Evolutionary conservation across 1,140 invertebrate genomes (phyloP), one percentile per base, ranked within the genome.

Genomic region (Stegodyphus dumicola): DNA sequence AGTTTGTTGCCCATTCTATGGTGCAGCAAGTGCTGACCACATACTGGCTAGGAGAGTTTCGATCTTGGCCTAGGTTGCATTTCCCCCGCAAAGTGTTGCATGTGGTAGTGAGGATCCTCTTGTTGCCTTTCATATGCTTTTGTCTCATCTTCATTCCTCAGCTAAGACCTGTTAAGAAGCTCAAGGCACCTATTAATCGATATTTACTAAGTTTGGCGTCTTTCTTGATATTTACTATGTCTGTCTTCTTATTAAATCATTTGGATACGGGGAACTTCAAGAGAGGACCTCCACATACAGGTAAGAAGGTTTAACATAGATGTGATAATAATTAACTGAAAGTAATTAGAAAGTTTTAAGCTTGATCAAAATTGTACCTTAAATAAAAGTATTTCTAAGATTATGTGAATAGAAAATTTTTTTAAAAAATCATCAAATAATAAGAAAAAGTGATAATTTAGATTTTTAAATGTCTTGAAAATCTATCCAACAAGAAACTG

Each of bases 1-100:
- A 92, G 89, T 95, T 95, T 88, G 93, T 95, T 0, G 93, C 94
- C 3, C 94, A 95, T 90, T 93, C 94, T 0, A 94, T 95, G 88
- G 93, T 94, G 18, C 95, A 95, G 89, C 93, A 94, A 89, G 92
- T 94, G 6, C 88, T 93, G 74, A 89, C 90, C 69, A 87, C 89
- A 52, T 89, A 90, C 67, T 93, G 94, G 94, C 88, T 91, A 6
- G 93, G 91, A 0, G 90, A 92, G 52, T 93, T 92, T 91, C 89
- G 91, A 85, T 90, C 91, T 48, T 93, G 93, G 92, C 91, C 90
- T 77, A 17, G 93, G 91, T 90, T 0, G 65, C 85, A 92, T 17
- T 89, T 93, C 5, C 92, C 92, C 0, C 13, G 92, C 1, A 91
- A 93, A n/a, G 87, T 90, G 2, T 7, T 92, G 6, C 76, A 80